Evolutionary conservation across 1,140 invertebrate genomes (phyloP), one percentile per base, ranked within the genome.

Genomic region (Calephelis nemesis): DNA sequence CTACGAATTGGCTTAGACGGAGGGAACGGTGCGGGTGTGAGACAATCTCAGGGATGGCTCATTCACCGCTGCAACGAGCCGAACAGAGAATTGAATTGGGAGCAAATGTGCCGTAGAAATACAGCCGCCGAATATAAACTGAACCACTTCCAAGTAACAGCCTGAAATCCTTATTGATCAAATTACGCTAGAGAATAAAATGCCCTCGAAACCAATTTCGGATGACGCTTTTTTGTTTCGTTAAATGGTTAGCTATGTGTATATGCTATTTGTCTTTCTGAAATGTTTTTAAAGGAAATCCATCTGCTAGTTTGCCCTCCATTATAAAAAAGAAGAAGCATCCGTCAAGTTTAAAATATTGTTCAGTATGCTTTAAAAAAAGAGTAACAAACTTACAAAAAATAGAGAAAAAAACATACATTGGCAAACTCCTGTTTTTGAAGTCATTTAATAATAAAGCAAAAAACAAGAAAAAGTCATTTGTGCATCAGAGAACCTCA

Each of bases 11-110:
- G 12, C 40, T 13, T 45, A 63, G 40, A 63, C 4, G n/a, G 42
- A 15, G 45, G 42, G 52, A 15, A 54, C 11, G 30, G 30, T 58
- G 63, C 47, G 15, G 19, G 63, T 65, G 63, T 58, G 79, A 80
- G 80, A 84, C 84, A 87, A 88, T 88, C 82, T 83, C 81, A 69
- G 74, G 79, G 82, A 88, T 87, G 82, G 85, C 84, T 88, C 82
- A 88, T 87, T 88, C 85, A 80, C 71, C 81, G 81, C 79, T 87
- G 86, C 83, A 83, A 85, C 83, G 83, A 87, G 78, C 80, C 84
- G 84, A 83, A 76, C 72, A 83, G 76, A 84, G 85, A 88, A 88
- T 88, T 87, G 85, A 89, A 90, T 90, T 89, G 85, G 80, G 84
- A 86, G 79, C 82, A 88, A 90, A 88, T 90, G 81, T 88, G 77